A percentile compares a stretch with the other conserved stretches of the same genome.
Conservation (phyloP, 2,113 vertebrate species). For the Rhabdomys dilectus region DNA sequence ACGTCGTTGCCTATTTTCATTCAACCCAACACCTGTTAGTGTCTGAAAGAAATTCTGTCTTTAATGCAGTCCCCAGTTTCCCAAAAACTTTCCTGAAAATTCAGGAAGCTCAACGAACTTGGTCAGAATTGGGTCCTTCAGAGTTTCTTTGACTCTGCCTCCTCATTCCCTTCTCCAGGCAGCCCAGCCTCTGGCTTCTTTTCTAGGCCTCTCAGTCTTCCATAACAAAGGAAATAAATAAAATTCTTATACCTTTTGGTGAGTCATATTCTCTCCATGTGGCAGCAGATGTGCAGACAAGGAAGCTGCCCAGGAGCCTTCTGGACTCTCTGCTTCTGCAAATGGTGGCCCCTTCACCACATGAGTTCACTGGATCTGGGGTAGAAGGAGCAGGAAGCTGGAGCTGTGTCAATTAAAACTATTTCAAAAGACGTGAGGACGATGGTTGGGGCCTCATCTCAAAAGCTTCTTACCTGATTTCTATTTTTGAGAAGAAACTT, state of each 20-base stretch:
- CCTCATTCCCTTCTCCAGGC: background rate
- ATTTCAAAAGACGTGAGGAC: background rate
- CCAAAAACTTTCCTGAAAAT: background rate
- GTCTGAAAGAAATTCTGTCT: constrained; percentile 17
- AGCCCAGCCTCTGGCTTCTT: background rate
- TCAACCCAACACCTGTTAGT: constrained; percentile 1
- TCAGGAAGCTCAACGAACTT: constrained; percentile 15
- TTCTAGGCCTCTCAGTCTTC: background rate
- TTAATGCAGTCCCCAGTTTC: constrained; percentile 7
- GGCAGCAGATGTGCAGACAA: background rate
- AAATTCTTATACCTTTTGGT: background rate
- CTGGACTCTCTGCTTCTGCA: background rate
- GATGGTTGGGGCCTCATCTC: background rate
- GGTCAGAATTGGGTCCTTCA: background rate
- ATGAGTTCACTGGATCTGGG: background rate
- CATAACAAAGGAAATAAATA: background rate
- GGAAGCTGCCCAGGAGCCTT: background rate
- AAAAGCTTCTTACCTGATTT: constrained; percentile 37
- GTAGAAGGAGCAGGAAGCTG: background rate
- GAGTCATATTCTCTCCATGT: background rate
- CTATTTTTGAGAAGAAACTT: background rate
- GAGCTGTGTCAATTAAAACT: background rate
- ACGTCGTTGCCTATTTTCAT: background rate
- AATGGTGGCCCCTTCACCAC: background rate
- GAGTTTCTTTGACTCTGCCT: background rate